These are phyloP conservation scores for Proisotoma minuta DNA, from an alignment of 2,888 invertebrate species.

Conservation along the genomic window DNA sequence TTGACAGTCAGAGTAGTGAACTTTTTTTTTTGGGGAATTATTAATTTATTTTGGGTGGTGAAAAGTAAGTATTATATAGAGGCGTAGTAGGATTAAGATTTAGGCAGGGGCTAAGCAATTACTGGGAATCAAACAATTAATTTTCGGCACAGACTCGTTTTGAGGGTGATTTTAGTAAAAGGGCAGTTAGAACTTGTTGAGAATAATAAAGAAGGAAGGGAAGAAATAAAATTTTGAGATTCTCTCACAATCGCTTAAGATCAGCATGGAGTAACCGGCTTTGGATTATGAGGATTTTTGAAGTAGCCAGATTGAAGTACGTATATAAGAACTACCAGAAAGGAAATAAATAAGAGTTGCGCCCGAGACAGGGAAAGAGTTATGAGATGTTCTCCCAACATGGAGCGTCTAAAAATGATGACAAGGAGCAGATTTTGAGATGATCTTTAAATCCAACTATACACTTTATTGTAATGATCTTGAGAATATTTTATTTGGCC, in stretches of 20 bases:
- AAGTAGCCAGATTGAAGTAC: background rate
- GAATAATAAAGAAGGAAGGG: background rate
- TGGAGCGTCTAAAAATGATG: conserved; percentile 10
- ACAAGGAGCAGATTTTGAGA: conserved; percentile 13
- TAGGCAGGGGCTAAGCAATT: too few species aligned
- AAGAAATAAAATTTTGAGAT: background rate
- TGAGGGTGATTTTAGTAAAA: background rate
- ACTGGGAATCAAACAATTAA: too few species aligned
- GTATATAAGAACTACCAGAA: background rate
- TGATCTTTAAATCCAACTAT: conserved; percentile 17
- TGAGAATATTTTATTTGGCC: conserved; percentile 8
- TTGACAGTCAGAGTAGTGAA: too few species aligned
- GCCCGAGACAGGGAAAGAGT: conserved; percentile 8
- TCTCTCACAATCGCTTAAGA: background rate
- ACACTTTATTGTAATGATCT: conserved; percentile 11
- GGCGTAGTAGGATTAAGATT: background rate
- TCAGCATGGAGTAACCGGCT: conserved; percentile 1
- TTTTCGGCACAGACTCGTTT: too few species aligned
- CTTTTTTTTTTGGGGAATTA: too few species aligned
- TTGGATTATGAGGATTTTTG: background rate
- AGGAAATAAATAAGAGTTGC: conserved; percentile 11
- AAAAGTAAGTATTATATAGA: background rate
- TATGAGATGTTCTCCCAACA: conserved; percentile 14
- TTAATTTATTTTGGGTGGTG: too few species aligned
- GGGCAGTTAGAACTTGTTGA: background rate